These are phyloP conservation scores for Dicranocentrus wangi DNA, from an alignment of 2,888 invertebrate genomes.

Conservation along the genomic window DNA sequence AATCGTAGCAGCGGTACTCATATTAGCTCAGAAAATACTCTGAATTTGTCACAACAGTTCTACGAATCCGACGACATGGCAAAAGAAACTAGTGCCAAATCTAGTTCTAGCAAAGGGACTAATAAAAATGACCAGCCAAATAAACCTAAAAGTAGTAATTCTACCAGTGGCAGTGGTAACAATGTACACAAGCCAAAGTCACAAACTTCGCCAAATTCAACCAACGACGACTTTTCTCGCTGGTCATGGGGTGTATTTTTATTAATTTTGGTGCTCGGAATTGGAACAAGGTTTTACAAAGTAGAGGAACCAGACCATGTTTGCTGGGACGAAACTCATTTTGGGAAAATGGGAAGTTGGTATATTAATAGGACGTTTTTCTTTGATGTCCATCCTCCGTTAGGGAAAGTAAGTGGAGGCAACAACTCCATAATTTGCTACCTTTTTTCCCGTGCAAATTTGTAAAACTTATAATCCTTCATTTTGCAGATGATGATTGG, in stretches of 20 bases:
- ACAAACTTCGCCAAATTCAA: neutral
- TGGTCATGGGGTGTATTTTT: slow-evolving; percentile 79
- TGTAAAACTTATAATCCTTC: too few species aligned
- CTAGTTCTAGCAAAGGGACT: slow-evolving; percentile 22
- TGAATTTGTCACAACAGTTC: neutral
- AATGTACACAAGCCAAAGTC: slow-evolving; percentile 19
- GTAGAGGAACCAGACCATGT: slow-evolving; percentile 94
- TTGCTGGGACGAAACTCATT: slow-evolving; percentile 99
- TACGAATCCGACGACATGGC: too few species aligned
- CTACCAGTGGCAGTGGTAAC: slow-evolving; percentile 21
- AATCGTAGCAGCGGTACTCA: neutral
- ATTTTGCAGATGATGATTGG: slow-evolving; percentile 91
- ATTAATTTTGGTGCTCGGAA: slow-evolving; percentile 80
- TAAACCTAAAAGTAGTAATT: slow-evolving; percentile 5
- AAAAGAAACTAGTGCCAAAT: slow-evolving; percentile 45
- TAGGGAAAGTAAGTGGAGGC: slow-evolving; percentile 86
- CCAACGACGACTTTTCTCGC: neutral
- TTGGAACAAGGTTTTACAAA: slow-evolving; percentile 88
- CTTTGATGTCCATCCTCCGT: slow-evolving; percentile 97
- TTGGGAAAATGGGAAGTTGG: slow-evolving; percentile 99
- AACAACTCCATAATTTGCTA: neutral
- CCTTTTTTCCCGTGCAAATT: too few species aligned
- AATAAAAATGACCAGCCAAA: slow-evolving; percentile 16
- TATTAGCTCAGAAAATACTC: too few species aligned
- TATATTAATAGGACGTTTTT: slow-evolving; percentile 97